phyloP scores from a whole-genome alignment of 2,888 invertebrate genomes.

The Pristionchus maxplancki region DNA sequence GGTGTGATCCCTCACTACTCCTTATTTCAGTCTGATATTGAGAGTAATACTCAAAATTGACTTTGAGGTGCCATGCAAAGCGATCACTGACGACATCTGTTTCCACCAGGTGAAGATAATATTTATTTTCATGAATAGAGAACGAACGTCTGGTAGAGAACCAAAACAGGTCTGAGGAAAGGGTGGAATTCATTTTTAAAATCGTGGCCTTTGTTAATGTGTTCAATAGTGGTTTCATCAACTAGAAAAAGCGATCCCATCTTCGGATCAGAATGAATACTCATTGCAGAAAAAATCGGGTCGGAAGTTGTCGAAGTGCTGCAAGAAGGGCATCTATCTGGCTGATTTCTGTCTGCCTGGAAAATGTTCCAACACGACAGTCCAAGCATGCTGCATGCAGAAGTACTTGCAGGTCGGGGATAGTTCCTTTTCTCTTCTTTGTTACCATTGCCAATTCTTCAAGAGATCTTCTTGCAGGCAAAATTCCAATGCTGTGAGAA shows the following conservation, averaged over 20 bases:
- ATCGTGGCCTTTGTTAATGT: too few relatives aligned
- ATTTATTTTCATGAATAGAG: not conserved
- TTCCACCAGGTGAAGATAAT: conserved; percentile 68
- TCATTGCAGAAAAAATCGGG: conserved; percentile 64
- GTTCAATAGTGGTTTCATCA: too few relatives aligned
- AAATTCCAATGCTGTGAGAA: conserved; percentile 73
- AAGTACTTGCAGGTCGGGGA: conserved; percentile 76
- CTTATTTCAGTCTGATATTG: not conserved
- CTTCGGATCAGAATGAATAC: too few relatives aligned
- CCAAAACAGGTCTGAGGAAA: too few relatives aligned
- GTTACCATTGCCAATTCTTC: too few relatives aligned
- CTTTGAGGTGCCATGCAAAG: conserved; percentile 67
- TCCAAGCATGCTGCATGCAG: conserved; percentile 76
- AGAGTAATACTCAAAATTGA: not conserved
- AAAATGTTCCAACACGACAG: conserved; percentile 73
- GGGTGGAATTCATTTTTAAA: not conserved
- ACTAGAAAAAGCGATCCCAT: too few relatives aligned
- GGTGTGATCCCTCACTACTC: not conserved
- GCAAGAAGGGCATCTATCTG: conserved; percentile 73
- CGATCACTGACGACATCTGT: conserved; percentile 76
- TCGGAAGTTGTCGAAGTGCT: conserved; percentile 71
- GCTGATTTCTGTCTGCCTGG: conserved; percentile 76
- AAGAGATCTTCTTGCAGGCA: conserved; percentile 59
- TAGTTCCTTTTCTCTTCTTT: too few relatives aligned
- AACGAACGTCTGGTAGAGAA: not conserved